Base-by-base conservation (phyloP, 2,888 invertebrate species). In the Aromia moschata region DNA sequence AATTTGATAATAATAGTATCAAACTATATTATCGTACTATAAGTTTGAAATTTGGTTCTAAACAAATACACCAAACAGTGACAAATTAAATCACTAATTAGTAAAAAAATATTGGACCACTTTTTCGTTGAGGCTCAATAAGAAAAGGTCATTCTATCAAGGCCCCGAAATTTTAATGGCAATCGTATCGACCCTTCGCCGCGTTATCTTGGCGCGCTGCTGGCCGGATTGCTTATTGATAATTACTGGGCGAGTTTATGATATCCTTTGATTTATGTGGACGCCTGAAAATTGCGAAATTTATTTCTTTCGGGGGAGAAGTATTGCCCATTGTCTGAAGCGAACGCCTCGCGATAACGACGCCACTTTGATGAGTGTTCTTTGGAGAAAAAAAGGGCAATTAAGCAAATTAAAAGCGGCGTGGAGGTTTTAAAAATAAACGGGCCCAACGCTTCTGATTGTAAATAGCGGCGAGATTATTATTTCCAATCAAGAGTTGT, bases 201-300 rank as follows among this genome's bases (percentile, higher is more conserved):
- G 1, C 11, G n/a, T 49, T 30, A n/a, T 38, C 10, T 41, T 16
- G 16, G 30, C 31, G 31, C 52, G 31, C 52, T 16, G 2, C 40
- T 52, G 52, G n/a, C 25, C 17, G 11, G 51, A 51, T 57, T 65
- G 64, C 68, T 68, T 68, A 68, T 68, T 68, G 68, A 68, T 68
- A 68, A 68, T 68, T 65, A 65, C 64, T 68, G 62, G 66, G 66
- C 65, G 68, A 66, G 68, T 68, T 68, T 67, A 67, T 68, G 66
- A 69, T 64, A 57, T 56, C 58, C 53, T 44, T 55, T 65, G 70
- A 70, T 70, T 68, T 68, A 68, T 63, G 37, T 53, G 37, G 51
- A 41, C 44, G 58, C 45, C 47, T 47, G 62, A 62, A 67, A 64
- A 61, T 67, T 58, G 55, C 57, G 64, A 62, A 65, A 65, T 62